phyloP scores from a whole-genome alignment of 2,888 invertebrate genomes.

The Neoscelio sp. region DNA sequence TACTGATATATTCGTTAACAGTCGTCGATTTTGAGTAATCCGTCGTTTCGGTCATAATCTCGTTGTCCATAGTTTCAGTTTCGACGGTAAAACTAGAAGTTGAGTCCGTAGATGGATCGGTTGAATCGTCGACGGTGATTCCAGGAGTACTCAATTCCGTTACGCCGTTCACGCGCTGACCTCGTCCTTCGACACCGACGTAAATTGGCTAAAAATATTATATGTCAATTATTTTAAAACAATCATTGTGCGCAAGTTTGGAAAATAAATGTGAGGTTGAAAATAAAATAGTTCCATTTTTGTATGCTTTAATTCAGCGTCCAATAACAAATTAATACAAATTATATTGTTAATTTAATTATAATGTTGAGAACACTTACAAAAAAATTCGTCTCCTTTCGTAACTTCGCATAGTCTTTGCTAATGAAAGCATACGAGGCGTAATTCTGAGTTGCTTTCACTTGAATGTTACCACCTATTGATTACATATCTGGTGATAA shows the following conservation, averaged over 20 bases:
- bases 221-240: constrained; percentile 50
- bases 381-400: constrained; percentile 83
- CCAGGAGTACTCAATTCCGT: constrained; percentile 69
- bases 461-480: constrained; percentile 84
- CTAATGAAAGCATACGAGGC: constrained; percentile 84
- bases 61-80: constrained; percentile 79
- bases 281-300: constrained; percentile 2
- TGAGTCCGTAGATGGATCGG: constrained; percentile 68
- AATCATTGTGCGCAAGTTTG: no score
- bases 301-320: no score
- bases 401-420: constrained; percentile 84
- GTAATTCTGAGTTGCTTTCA: constrained; percentile 84
- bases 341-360: no score
- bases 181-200: constrained; percentile 76
- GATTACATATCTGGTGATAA: no score
- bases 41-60: constrained; percentile 77
- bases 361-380: no score
- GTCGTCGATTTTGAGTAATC: constrained; percentile 74
- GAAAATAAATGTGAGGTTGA: constrained; percentile 22
- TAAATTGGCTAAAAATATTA: constrained; percentile 70
- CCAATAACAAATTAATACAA: no score
- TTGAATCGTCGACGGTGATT: constrained; percentile 65
- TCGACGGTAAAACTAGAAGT: constrained; percentile 69
- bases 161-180: constrained; percentile 76
- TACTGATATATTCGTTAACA: constrained; percentile 65